Percentiles rank a stretch among this genome's conserved stretches.
Conservation (phyloP, 1,140 invertebrate species). For the Argopecten irradians region DNA sequence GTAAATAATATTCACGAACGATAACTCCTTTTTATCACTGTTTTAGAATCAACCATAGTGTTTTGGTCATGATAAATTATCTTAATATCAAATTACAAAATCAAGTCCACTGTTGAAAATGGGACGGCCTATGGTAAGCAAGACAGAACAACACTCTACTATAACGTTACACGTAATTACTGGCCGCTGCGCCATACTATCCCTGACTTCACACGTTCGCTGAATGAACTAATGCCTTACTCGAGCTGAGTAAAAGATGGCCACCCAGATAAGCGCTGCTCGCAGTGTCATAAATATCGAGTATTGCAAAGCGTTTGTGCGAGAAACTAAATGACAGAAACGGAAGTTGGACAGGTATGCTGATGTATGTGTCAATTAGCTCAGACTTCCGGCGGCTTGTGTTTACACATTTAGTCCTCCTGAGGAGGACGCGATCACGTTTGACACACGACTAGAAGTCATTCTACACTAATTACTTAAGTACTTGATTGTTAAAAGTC, state of each 20-base stretch:
- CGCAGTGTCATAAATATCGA: conserved; percentile 21
- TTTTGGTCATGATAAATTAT: conserved; percentile 23
- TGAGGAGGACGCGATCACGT: not conserved
- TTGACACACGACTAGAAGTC: not conserved
- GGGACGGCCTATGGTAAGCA: conserved; percentile 2
- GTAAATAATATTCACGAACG: conserved; percentile 16
- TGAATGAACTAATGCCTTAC: conserved; percentile 17
- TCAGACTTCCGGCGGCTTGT: conserved; percentile 7
- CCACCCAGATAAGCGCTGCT: conserved; percentile 14
- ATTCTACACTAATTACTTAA: not conserved
- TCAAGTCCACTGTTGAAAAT: conserved; percentile 9
- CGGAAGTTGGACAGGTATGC: not conserved
- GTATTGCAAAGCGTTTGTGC: conserved; percentile 20
- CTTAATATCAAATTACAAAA: conserved; percentile 23
- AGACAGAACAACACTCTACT: not conserved
- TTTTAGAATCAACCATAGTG: conserved; percentile 8
- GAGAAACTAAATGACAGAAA: conserved; percentile 18
- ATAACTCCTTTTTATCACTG: not conserved
- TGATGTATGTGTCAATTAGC: conserved; percentile 22
- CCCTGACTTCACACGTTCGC: conserved; percentile 19
- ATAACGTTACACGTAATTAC: conserved; percentile 13
- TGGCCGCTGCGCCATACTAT: not conserved
- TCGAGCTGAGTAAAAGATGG: conserved; percentile 8
- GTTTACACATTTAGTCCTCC: not conserved
- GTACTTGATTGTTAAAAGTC: not conserved